A percentile compares a stretch with the other conserved stretches of the same genome.
These are phyloP conservation scores for Clamator glandarius DNA, from an alignment of 2,797 vertebrate genomes.

Conservation along the genomic window DNA sequence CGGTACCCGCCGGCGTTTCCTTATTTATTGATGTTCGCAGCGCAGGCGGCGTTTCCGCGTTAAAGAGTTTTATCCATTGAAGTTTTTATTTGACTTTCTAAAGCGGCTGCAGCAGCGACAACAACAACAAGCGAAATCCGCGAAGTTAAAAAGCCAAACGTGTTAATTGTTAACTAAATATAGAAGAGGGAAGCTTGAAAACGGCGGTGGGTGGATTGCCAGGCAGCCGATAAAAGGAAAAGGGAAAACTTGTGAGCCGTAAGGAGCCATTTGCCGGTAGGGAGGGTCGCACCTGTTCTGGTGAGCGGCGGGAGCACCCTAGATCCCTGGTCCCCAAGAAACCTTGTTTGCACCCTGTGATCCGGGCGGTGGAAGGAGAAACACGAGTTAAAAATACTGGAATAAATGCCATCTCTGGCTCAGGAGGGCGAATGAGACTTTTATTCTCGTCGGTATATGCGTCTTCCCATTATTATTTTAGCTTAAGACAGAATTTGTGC, in stretches of 20 bases:
- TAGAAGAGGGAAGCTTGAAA: neutral
- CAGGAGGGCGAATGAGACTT: neutral
- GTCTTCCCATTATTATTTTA: neutral
- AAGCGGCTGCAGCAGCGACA: neutral
- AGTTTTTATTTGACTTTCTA: slow-evolving; percentile 45
- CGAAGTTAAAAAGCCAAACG: slow-evolving; percentile 8
- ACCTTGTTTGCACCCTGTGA: neutral
- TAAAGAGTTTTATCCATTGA: slow-evolving; percentile 11
- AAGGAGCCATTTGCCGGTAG: neutral
- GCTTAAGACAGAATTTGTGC: neutral
- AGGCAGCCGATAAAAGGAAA: neutral
- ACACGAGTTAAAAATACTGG: neutral
- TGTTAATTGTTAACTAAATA: slow-evolving; percentile 55
- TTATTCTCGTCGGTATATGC: neutral
- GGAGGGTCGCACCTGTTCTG: neutral
- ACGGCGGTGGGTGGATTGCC: neutral
- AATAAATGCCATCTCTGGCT: neutral
- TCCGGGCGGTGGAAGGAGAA: neutral
- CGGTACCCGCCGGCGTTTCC: neutral
- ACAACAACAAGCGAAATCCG: neutral
- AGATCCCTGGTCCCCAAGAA: neutral
- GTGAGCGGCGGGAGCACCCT: neutral
- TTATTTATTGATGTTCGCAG: neutral
- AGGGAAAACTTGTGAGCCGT: neutral
- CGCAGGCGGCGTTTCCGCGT: slow-evolving; percentile 7